A percentile compares a stretch with the other conserved stretches of the same genome.
phyloP scores from a whole-genome alignment of 1,140 invertebrate species.

The Parapsyche elsis region DNA sequence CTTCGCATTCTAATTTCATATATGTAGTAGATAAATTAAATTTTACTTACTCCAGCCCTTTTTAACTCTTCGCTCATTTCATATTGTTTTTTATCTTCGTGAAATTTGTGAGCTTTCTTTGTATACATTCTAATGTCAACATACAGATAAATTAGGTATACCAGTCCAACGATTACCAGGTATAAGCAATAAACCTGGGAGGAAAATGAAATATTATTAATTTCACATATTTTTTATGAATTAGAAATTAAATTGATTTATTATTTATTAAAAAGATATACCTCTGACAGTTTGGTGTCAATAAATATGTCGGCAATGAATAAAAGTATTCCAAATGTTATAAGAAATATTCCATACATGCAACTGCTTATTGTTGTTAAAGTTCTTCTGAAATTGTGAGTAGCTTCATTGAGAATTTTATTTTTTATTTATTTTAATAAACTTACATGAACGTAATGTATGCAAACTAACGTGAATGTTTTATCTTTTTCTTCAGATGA shows the following conservation, averaged over 20 bases:
- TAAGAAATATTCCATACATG: constrained; percentile 74
- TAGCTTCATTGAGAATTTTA: neutral
- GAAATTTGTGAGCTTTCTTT: constrained; percentile 64
- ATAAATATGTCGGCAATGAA: constrained; percentile 71
- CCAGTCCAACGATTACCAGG: constrained; percentile 68
- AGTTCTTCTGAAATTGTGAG: constrained; percentile 66
- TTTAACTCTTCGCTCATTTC: constrained; percentile 58
- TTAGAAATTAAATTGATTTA: constrained; percentile 41
- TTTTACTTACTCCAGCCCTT: neutral
- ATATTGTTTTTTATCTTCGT: constrained; percentile 63
- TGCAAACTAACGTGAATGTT: neutral
- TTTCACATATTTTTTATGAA: too few species aligned
- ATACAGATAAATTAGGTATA: constrained; percentile 72
- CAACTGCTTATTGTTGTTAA: constrained; percentile 70
- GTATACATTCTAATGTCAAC: constrained; percentile 72
- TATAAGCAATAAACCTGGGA: constrained; percentile 61
- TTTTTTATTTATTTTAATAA: neutral
- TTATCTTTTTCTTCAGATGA: constrained; percentile 16
- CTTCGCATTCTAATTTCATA: too few species aligned
- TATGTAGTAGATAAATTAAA: too few species aligned
- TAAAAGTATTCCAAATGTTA: constrained; percentile 74
- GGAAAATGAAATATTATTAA: too few species aligned
- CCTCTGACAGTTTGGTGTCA: constrained; percentile 67
- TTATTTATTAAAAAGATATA: constrained; percentile 61
- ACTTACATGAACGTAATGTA: neutral